Evolutionary conservation across 2,888 invertebrate genomes (phyloP), one percentile per base, ranked within the genome.

Genomic region (Meiosimyza decipiens): DNA sequence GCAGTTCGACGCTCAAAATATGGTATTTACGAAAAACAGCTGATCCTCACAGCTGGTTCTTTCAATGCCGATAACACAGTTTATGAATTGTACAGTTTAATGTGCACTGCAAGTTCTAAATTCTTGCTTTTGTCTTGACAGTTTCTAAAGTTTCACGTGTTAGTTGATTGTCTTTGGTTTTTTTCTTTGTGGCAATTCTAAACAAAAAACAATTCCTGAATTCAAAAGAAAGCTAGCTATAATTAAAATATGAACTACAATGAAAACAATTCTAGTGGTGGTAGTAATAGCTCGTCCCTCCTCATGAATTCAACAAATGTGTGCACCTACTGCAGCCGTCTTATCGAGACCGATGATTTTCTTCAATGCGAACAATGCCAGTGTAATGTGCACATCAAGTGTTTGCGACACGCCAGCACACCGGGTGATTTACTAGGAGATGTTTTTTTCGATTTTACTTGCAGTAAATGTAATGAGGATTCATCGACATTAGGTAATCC

Each of bases 391-490:
- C 94, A 94, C 81, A 83, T 92, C 16, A 86, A 88, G 33, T 95
- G 95, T 81, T 86, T 94, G 50, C 89, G 89, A 76, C 88, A 91
- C 33, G 90, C 90, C 1, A 90, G 91, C 12, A 91, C 93, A 0
- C 94, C 94, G 0, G 92, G 92, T 0, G 91, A 92, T 75, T 89
- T 94, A 15, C 82, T 90, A 0, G 93, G 94, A 12, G 95, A 95
- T 88, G 90, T 94, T 5, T 95, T 94, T 84, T 95, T 93, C 77
- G 89, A 90, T 76, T 92, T 91, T 73, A 91, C 89, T 2, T 95
- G 95, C 80, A 85, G 87, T 55, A 89, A 91, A 73, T 95, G 95
- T 81, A 90, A 91, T 5, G 81, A 87, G 0, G 55, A 55, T 67
- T 55, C 22, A 9, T 47, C 54, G 15, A 55, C 55, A 5, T 40